A percentile compares a stretch with the other conserved stretches of the same genome.
Conservation (phyloP, 2,113 vertebrate genomes). For the Saimiri boliviensis region DNA sequence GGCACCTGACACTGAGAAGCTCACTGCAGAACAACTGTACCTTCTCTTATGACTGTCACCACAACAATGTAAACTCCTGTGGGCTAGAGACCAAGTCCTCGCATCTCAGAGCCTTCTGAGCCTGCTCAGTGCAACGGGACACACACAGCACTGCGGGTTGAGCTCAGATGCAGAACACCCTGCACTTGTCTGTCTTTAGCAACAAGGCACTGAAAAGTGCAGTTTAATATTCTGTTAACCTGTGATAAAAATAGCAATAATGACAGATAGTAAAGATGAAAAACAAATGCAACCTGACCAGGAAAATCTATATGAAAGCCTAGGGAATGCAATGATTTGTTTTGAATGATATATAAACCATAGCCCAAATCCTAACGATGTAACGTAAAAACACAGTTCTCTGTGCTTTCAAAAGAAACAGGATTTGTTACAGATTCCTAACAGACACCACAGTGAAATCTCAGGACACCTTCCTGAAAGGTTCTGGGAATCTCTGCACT, state of each 20-base stretch:
- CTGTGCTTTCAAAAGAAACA: background rate
- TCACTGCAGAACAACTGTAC: too few species aligned
- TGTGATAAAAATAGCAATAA: background rate
- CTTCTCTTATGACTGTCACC: background rate
- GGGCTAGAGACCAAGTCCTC: background rate
- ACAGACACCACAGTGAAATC: too few species aligned
- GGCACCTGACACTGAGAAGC: background rate
- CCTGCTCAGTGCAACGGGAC: fast-evolving
- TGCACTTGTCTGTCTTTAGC: background rate
- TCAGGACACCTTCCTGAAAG: background rate
- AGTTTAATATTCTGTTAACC: background rate
- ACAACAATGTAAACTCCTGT: background rate
- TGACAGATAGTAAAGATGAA: background rate
- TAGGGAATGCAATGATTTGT: background rate
- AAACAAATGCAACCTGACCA: background rate
- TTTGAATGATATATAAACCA: background rate
- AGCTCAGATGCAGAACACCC: background rate
- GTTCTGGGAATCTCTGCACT: background rate
- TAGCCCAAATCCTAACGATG: background rate
- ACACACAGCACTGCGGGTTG: fast-evolving
- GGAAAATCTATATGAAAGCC: background rate
- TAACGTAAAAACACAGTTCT: background rate
- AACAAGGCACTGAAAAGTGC: background rate
- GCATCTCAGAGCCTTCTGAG: background rate
- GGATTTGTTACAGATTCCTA: background rate